phyloP scores from a whole-genome alignment of 2,797 vertebrate species.

The Lagorchestes hirsutus region DNA sequence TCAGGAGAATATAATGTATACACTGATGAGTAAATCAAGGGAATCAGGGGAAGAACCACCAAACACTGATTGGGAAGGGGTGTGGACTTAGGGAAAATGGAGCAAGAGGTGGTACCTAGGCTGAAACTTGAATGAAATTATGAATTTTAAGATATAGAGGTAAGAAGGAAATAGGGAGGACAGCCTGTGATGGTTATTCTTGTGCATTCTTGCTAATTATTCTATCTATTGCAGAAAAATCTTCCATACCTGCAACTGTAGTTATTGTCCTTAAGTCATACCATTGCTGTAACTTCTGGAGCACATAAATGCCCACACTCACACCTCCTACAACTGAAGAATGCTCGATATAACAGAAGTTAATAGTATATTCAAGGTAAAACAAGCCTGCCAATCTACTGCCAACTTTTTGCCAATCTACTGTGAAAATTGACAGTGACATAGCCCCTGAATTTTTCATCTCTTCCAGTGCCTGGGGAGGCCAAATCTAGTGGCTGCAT shows the following conservation, averaged over 20 bases:
- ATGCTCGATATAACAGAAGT: neutral
- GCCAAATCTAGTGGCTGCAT: neutral
- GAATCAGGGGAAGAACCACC: too few relatives aligned
- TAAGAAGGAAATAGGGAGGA: neutral
- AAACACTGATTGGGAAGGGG: neutral
- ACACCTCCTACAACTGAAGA: neutral
- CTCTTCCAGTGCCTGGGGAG: neutral
- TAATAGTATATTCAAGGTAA: neutral
- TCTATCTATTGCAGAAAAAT: neutral
- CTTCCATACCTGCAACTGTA: neutral
- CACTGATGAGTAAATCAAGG: too few relatives aligned
- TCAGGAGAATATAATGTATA: neutral
- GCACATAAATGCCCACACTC: neutral
- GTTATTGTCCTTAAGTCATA: neutral
- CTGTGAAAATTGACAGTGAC: neutral
- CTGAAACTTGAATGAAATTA: neutral
- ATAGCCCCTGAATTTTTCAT: conserved; percentile 2
- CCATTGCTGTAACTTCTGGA: neutral
- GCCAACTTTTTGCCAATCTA: neutral
- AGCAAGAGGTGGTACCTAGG: neutral
- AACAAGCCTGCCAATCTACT: neutral
- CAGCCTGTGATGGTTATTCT: neutral
- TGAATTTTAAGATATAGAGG: too few relatives aligned
- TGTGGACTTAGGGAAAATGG: too few relatives aligned
- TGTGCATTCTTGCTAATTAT: neutral